A percentile compares a stretch with the other conserved stretches of the same genome.
phyloP scores from a whole-genome alignment of 1,140 invertebrate species.

The Leptonema lineaticorne region DNA sequence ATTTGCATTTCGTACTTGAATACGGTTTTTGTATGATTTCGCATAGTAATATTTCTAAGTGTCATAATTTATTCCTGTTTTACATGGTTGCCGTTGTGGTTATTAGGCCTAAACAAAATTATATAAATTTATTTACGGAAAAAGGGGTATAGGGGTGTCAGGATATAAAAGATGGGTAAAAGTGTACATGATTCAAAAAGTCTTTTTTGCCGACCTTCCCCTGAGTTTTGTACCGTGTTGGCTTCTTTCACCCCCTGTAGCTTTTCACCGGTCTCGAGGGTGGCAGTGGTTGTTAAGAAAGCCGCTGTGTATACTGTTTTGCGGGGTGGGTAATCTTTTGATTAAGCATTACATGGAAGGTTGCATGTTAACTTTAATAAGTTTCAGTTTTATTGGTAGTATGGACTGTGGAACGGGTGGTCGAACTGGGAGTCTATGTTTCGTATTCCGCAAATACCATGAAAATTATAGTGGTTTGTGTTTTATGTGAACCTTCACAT shows the following conservation, averaged over 20 bases:
- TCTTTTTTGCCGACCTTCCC: neutral
- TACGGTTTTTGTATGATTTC: constrained; percentile 19
- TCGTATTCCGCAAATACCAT: constrained; percentile 11
- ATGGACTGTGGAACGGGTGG: neutral
- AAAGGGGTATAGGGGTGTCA: constrained; percentile 21
- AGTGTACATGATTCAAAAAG: neutral
- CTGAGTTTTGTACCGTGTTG: neutral
- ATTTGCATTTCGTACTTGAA: constrained; percentile 30
- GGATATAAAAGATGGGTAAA: neutral
- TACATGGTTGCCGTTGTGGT: constrained; percentile 35
- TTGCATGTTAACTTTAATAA: constrained; percentile 34
- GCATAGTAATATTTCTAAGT: constrained; percentile 34
- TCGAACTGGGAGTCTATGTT: too few species aligned
- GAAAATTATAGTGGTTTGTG: constrained; percentile 14
- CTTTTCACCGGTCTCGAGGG: constrained; percentile 18
- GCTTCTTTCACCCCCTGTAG: neutral
- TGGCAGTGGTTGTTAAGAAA: constrained; percentile 15
- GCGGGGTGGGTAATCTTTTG: constrained; percentile 38
- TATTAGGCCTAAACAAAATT: constrained; percentile 32
- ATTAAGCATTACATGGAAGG: constrained; percentile 38
- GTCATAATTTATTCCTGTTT: constrained; percentile 40
- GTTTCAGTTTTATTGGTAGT: constrained; percentile 27
- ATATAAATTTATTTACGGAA: constrained; percentile 39
- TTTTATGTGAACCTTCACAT: neutral
- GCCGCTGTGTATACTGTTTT: constrained; percentile 23